A percentile compares a stretch with the other conserved stretches of the same genome.
Conservation (phyloP, 2,888 invertebrate species). For the Protophormia terraenovae region DNA sequence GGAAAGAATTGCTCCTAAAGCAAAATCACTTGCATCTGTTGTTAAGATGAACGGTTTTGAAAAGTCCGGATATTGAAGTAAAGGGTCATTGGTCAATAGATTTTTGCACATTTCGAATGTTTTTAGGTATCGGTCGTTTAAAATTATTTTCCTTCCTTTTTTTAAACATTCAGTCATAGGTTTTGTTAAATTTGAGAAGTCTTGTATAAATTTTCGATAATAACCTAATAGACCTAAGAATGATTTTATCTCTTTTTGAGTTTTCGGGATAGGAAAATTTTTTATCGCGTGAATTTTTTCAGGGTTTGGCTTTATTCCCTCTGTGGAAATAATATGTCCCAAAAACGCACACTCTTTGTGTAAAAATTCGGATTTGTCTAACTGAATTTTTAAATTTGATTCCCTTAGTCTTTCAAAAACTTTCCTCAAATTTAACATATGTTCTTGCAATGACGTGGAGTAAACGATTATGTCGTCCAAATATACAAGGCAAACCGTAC, state of each 20-base stretch:
- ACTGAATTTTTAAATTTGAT: no score
- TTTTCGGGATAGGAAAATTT: conserved; percentile 38
- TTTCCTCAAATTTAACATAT: no score
- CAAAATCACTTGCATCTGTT: conserved; percentile 71
- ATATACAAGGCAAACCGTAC: no score
- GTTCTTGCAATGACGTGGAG: no score
- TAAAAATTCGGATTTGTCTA: no score
- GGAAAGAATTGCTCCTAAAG: conserved; percentile 72
- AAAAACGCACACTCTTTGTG: no score
- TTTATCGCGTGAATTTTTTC: conserved; percentile 32
- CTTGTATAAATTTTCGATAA: conserved; percentile 24
- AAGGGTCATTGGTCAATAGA: conserved; percentile 52
- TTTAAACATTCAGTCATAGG: no score
- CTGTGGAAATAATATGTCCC: no score
- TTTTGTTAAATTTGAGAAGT: no score
- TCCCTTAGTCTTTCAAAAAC: no score
- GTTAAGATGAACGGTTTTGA: conserved; percentile 71
- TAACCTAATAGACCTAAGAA: conserved; percentile 33
- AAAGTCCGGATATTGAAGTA: conserved; percentile 71
- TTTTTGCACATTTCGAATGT: conserved; percentile 66
- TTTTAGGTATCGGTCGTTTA: conserved; percentile 21
- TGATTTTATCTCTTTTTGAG: conserved; percentile 30
- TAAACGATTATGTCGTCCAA: no score
- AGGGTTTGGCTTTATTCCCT: no score
- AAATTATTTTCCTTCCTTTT: conserved; percentile 20